phyloP scores from a whole-genome alignment of 2,888 invertebrate species.

The Hypercompe scribonia region DNA sequence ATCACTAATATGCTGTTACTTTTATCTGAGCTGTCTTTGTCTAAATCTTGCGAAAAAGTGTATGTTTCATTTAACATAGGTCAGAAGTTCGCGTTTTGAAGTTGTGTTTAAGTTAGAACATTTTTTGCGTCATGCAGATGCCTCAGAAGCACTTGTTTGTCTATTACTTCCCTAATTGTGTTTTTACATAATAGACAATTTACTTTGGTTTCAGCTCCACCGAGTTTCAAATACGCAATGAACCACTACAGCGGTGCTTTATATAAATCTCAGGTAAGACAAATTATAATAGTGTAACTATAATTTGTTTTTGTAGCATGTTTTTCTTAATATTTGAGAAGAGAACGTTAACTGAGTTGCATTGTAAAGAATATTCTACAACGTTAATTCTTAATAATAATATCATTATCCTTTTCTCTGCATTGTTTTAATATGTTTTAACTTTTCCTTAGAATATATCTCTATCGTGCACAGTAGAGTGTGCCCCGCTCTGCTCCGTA shows the following conservation, averaged over 20 bases:
- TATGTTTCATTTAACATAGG: too few relatives aligned
- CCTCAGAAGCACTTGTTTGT: background rate
- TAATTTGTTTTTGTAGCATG: background rate
- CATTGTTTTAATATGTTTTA: background rate
- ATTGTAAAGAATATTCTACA: too few relatives aligned
- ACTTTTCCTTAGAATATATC: constrained; percentile 87
- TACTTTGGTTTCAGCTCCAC: constrained; percentile 89
- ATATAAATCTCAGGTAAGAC: constrained; percentile 88
- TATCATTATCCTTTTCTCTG: too few relatives aligned
- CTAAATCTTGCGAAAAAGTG: too few relatives aligned
- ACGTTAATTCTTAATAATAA: too few relatives aligned
- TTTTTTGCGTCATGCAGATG: background rate
- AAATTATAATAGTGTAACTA: background rate
- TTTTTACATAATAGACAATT: background rate
- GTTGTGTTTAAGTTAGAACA: background rate
- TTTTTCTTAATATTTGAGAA: background rate
- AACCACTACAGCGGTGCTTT: constrained; percentile 93
- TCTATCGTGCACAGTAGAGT: constrained; percentile 95
- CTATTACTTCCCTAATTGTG: background rate
- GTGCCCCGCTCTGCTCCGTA: constrained; percentile 94
- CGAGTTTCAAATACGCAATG: constrained; percentile 94
- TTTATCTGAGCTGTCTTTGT: too few relatives aligned
- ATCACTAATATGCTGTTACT: too few relatives aligned
- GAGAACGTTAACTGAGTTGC: too few relatives aligned
- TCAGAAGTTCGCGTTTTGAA: too few relatives aligned